Evolutionary conservation across 2,888 invertebrate species (phyloP).

Genomic region (Hoplodrina blanda): DNA sequence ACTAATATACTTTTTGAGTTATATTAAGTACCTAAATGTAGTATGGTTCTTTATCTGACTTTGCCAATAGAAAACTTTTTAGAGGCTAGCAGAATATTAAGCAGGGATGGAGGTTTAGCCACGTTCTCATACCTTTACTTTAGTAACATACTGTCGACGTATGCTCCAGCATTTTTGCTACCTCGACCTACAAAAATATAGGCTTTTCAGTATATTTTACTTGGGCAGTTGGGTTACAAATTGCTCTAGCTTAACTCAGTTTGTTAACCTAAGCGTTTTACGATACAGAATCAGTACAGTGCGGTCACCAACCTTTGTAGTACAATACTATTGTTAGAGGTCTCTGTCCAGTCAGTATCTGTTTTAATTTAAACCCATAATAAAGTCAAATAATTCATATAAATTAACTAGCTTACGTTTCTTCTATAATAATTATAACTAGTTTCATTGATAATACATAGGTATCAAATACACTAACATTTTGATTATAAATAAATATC

Average conservation of each 20-base stretch:
- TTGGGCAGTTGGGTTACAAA: no score
- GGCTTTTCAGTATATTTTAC: no score
- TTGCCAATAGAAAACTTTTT: not conserved
- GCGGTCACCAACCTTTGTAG: not conserved
- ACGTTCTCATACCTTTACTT: not conserved
- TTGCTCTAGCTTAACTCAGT: not conserved
- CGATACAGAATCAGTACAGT: not conserved
- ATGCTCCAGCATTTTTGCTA: not conserved
- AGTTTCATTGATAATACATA: constrained; percentile 1
- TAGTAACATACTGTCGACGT: constrained; percentile 11
- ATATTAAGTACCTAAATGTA: not conserved
- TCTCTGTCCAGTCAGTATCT: not conserved
- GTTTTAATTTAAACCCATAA: no score
- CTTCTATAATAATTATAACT: not conserved
- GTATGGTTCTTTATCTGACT: not conserved
- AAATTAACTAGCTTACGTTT: no score
- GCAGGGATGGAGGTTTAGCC: not conserved
- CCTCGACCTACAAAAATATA: not conserved
- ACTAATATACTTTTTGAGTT: not conserved
- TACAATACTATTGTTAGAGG: not conserved
- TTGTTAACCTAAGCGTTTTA: constrained; percentile 16
- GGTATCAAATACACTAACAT: not conserved
- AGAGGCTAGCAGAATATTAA: constrained; percentile 1
- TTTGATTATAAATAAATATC: constrained; percentile 16
- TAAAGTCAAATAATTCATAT: no score